Conservation (phyloP, 2,797 vertebrate genomes). For the Borostomias antarcticus region DNA sequence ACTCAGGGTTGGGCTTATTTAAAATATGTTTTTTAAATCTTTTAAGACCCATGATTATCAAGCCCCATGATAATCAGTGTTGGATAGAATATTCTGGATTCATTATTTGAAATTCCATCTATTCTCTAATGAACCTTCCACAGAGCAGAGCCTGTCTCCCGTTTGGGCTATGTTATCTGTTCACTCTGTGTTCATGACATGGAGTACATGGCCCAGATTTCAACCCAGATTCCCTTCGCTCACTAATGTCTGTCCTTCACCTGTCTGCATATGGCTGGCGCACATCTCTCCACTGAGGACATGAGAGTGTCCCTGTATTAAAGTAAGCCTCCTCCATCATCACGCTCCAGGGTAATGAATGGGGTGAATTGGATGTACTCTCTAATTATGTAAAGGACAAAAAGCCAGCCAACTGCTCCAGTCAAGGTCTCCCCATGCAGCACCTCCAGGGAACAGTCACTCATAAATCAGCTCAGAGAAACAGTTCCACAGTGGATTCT, state of each 20-base stretch:
- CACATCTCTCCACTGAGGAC: constrained; percentile 46
- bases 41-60: not conserved
- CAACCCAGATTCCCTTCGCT: not conserved
- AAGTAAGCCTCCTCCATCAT: constrained; percentile 60
- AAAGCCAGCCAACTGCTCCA: constrained; percentile 63
- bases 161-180: constrained; percentile 27
- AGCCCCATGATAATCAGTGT: not conserved
- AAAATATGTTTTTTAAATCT: not conserved
- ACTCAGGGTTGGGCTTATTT: not conserved
- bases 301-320: constrained; percentile 47
- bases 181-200: constrained; percentile 41
- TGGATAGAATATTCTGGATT: constrained; percentile 30
- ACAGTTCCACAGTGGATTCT: constrained; percentile 49
- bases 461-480: constrained; percentile 60
- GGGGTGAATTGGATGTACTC: constrained; percentile 68
- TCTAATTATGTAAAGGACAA: constrained; percentile 77
- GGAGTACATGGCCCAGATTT: not conserved
- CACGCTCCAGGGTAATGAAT: constrained; percentile 69
- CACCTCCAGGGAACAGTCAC: constrained; percentile 47
- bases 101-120: constrained; percentile 28
- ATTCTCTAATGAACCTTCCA: constrained; percentile 47
- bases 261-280: constrained; percentile 30
- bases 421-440: constrained; percentile 62
- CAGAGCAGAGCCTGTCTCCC: constrained; percentile 29
- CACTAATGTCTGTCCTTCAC: not conserved